These are phyloP conservation scores for Cebus imitator DNA, from an alignment of 2,113 vertebrate genomes.

Conservation along the genomic window DNA sequence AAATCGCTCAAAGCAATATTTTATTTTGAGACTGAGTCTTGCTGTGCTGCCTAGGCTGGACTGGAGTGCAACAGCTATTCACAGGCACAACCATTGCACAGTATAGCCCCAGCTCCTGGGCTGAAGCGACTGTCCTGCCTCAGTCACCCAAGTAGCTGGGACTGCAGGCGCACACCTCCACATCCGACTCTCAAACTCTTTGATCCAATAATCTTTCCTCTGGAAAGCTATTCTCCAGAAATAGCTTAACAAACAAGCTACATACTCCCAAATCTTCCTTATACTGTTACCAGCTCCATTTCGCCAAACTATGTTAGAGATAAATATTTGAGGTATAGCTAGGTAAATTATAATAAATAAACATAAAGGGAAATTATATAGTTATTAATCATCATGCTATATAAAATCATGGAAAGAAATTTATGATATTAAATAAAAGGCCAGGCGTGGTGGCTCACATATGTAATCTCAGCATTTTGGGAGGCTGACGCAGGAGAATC, in stretches of 20 bases:
- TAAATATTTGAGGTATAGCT: neutral
- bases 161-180: neutral
- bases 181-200: neutral
- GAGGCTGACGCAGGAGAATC: neutral
- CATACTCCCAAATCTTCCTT: neutral
- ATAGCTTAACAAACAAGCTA: neutral
- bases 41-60: neutral
- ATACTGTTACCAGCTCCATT: neutral
- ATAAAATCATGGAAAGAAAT: constrained; percentile 18
- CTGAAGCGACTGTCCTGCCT: neutral
- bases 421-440: neutral
- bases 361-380: neutral
- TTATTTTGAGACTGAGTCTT: neutral
- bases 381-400: neutral
- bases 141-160: neutral
- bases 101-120: neutral
- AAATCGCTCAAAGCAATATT: neutral
- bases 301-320: neutral
- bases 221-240: neutral
- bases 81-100: too few relatives aligned
- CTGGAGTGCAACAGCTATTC: neutral
- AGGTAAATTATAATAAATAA: constrained; percentile 19
- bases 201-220: neutral
- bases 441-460: neutral
- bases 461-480: neutral